A percentile compares a stretch with the other conserved stretches of the same genome.
phyloP scores from a whole-genome alignment of 2,797 vertebrate species.

The Lithobates sylvaticus region DNA sequence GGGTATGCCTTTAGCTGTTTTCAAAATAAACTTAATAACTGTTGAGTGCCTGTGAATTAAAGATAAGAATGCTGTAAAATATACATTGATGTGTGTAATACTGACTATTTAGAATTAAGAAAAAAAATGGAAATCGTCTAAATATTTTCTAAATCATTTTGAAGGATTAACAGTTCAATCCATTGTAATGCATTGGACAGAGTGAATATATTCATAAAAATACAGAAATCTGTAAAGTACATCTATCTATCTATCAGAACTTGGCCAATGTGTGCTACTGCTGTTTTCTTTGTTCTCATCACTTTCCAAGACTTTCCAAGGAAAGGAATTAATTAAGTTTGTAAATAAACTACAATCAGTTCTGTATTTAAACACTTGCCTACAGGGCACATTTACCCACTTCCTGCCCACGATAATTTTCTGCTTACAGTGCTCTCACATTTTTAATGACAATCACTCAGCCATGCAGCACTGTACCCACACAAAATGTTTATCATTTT shows the following conservation, averaged over 20 bases:
- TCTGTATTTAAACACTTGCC: too few species aligned
- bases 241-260: neutral
- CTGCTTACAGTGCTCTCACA: too few species aligned
- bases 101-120: neutral
- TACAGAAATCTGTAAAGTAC: neutral
- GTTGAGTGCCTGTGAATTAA: slow-evolving; percentile 29
- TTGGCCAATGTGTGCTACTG: too few species aligned
- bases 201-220: neutral
- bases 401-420: too few species aligned
- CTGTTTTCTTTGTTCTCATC: too few species aligned
- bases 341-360: too few species aligned
- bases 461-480: too few species aligned
- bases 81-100: slow-evolving; percentile 23
- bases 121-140: slow-evolving; percentile 10
- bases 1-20: slow-evolving; percentile 48
- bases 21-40: slow-evolving; percentile 38
- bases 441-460: too few species aligned
- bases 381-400: too few species aligned
- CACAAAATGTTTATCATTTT: too few species aligned
- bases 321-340: too few species aligned
- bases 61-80: slow-evolving; percentile 41
- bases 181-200: slow-evolving; percentile 63
- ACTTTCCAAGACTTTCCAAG: too few species aligned
- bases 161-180: slow-evolving; percentile 64
- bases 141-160: neutral